Evolutionary conservation across 2,113 vertebrate species (phyloP).

Genomic region (Himantopus leucocephalus): DNA sequence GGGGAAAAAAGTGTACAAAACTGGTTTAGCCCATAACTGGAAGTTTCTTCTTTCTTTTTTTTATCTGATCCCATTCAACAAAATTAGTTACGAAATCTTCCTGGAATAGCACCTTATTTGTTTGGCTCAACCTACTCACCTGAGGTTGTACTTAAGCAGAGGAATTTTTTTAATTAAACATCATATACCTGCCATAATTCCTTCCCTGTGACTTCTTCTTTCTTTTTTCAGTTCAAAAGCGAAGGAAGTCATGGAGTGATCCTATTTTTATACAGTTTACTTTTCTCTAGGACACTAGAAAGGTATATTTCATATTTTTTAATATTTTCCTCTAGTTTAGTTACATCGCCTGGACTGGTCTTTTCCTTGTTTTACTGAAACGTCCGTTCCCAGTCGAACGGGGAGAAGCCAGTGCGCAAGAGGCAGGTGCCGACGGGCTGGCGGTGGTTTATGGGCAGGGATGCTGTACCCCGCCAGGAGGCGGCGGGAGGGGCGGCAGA

Average conservation of each 20-base stretch:
- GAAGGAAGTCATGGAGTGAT: constrained; percentile 84
- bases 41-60: not conserved
- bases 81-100: not conserved
- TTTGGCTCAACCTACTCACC: not conserved
- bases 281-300: constrained; percentile 84
- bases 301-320: constrained; percentile 67
- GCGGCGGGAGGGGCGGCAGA: not conserved
- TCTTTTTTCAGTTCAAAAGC: constrained; percentile 75
- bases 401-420: not conserved
- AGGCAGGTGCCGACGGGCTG: not conserved
- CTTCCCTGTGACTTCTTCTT: not conserved
- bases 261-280: constrained; percentile 87
- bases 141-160: not conserved
- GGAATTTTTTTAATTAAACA: not conserved
- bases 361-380: not conserved
- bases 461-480: fast-evolving
- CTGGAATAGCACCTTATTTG: not conserved
- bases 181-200: not conserved
- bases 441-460: fast-evolving
- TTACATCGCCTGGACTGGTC: not conserved
- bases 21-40: not conserved
- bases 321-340: not conserved
- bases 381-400: fast-evolving
- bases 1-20: fast-evolving
- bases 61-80: not conserved